phyloP scores from a whole-genome alignment of 2,113 vertebrate genomes.

The Cranoglanis bouderius region DNA sequence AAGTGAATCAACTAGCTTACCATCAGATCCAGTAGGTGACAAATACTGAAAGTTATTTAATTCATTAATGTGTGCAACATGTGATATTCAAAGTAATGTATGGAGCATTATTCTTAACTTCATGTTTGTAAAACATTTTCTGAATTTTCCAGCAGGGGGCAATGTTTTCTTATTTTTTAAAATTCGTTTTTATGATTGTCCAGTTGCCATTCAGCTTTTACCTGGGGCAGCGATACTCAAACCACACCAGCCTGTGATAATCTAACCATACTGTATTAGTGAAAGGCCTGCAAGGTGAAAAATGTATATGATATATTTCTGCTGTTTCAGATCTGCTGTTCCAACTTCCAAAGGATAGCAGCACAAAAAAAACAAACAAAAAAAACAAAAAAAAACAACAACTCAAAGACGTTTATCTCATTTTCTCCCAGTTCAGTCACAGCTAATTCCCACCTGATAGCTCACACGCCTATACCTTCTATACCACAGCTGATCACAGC shows the following conservation, averaged over 20 bases:
- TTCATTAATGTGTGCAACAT: not conserved
- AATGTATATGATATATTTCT: not conserved
- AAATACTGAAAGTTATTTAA: not conserved
- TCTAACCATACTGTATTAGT: not conserved
- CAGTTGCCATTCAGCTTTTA: slow-evolving; percentile 1
- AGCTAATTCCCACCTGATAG: not conserved
- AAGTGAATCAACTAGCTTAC: not conserved
- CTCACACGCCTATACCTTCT: too few species aligned
- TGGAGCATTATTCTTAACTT: not conserved
- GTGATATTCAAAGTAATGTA: not conserved
- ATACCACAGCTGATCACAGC: not conserved
- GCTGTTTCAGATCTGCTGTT: not conserved
- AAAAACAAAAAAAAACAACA: not conserved
- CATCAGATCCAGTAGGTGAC: not conserved
- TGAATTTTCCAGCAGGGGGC: slow-evolving; percentile 46
- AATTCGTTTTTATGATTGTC: not conserved
- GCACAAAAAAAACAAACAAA: not conserved
- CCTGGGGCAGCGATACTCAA: not conserved
- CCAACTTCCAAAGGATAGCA: not conserved
- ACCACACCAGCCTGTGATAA: not conserved
- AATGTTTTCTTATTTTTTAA: slow-evolving; percentile 21
- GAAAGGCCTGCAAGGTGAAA: not conserved
- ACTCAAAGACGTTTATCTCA: not conserved
- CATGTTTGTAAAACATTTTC: too few species aligned
- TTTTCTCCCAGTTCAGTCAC: not conserved